Base-by-base conservation (phyloP, 2,888 invertebrate genomes). In the Caenorhabditis macrosperma region DNA sequence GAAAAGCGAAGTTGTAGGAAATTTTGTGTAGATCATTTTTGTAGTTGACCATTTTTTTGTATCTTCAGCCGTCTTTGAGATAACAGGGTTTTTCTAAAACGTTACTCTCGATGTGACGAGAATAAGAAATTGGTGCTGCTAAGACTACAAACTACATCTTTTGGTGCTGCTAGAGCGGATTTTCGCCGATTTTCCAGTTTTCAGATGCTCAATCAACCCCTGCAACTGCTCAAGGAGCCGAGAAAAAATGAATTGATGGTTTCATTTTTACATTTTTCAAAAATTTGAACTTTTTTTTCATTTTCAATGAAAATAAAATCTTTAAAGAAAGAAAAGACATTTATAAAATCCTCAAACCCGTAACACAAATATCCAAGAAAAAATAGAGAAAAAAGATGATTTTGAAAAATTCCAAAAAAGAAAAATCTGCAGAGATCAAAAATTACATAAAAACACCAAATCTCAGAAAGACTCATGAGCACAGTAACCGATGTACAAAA, bases 401-500 rank as follows among this genome's bases (percentile, higher is more conserved):
- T n/a, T n/a, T n/a, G n/a, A 59, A 30, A 20, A 22, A 17, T 33
- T 48, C 12, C 38, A 38, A 9, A 9, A 38, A 9, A 9, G 3
- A 5, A 38, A 50, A 50, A 63, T 12, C 20, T 17, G 28, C n/a
- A 24, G 30, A 22, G 33, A 46, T 48, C 20, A 54, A 48, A 48
- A 20, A 66, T 46, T 44, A 33, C 20, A 17, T 46, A 41, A 46
- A 10, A n/a, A n/a, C n/a, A n/a, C n/a, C n/a, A n/a, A n/a, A n/a
- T n/a, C n/a, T n/a, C n/a, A n/a, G 50, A 60, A 60, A 60, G 61
- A 61, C 46, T 52, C 10, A 26, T 61, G 60, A 71, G 52, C 41
- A 33, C n/a, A 67, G 15, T 48, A 20, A 20, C 60, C 48, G 35
- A 66, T 72, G 46, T 55, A 61, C 54, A 78, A 71, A 66, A 71